phyloP scores from a whole-genome alignment of 2,113 vertebrate species.

The Ailurus styani region DNA sequence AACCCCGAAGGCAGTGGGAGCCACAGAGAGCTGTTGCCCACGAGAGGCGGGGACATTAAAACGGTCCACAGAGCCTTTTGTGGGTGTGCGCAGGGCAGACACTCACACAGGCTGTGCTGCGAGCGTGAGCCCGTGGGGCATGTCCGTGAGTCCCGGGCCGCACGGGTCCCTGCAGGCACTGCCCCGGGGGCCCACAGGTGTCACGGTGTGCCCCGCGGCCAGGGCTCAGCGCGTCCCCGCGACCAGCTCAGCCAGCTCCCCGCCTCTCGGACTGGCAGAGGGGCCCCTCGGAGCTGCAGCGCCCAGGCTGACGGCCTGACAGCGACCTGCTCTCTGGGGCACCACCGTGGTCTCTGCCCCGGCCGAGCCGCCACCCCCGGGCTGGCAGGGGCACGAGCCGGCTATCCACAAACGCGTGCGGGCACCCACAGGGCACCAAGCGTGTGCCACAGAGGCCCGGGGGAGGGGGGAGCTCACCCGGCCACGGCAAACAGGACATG shows the following conservation, averaged over 20 bases:
- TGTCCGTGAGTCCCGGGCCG: rapidly evolving
- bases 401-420: neutral
- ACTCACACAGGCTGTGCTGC: rapidly evolving
- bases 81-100: neutral
- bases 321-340: neutral
- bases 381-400: neutral
- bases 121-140: rapidly evolving
- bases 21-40: neutral
- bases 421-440: slow-evolving; percentile 23
- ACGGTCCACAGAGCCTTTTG: rapidly evolving
- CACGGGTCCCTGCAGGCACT: neutral
- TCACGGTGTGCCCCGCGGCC: rapidly evolving
- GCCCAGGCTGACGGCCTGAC: rapidly evolving
- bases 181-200: rapidly evolving
- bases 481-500: slow-evolving; percentile 32
- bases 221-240: neutral
- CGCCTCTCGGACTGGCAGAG: neutral
- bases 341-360: neutral
- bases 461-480: neutral
- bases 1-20: neutral
- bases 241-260: neutral
- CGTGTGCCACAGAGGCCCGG: neutral
- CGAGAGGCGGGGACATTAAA: rapidly evolving
- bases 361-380: neutral
- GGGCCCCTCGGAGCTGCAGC: neutral